Percentiles rank a stretch among this genome's conserved stretches.
These are phyloP conservation scores for Pycnonotus jocosus DNA, from an alignment of 2,113 vertebrate genomes.

Conservation along the genomic window DNA sequence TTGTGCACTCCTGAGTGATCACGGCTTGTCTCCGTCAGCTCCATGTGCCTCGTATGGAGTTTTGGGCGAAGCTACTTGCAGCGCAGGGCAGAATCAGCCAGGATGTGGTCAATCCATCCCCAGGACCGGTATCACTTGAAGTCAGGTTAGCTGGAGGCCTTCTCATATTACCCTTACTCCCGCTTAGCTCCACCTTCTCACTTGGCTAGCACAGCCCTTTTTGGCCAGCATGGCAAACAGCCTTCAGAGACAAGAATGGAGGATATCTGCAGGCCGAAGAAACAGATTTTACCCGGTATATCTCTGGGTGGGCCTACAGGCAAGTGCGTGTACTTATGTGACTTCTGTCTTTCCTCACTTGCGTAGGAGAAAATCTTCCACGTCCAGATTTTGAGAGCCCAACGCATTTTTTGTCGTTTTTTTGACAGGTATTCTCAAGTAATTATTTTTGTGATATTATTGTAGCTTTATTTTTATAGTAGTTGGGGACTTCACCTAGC, in stretches of 20 bases:
- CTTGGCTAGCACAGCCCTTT: not conserved
- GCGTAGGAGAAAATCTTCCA: not conserved
- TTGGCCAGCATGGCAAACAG: not conserved
- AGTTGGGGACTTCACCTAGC: not conserved
- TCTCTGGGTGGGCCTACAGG: not conserved
- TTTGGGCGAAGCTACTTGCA: not conserved
- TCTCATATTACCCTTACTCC: not conserved
- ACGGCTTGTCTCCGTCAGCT: not conserved
- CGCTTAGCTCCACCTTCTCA: slow-evolving; percentile 8
- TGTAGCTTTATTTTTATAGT: not conserved
- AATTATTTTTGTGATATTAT: not conserved
- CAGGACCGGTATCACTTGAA: not conserved
- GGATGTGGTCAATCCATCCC: not conserved
- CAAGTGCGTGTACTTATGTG: not conserved
- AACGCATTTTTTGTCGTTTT: not conserved
- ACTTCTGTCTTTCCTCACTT: not conserved
- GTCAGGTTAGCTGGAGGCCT: not conserved
- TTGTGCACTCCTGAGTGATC: slow-evolving; percentile 22
- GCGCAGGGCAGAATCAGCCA: not conserved
- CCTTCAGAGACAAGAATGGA: not conserved
- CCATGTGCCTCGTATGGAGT: not conserved
- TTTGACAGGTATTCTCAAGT: not conserved
- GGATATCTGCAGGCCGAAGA: not conserved
- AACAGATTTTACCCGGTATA: accelerated
- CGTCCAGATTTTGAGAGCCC: not conserved